Base-by-base conservation (phyloP, 1,140 invertebrate genomes). In the Thalassaphorura encarpata region DNA sequence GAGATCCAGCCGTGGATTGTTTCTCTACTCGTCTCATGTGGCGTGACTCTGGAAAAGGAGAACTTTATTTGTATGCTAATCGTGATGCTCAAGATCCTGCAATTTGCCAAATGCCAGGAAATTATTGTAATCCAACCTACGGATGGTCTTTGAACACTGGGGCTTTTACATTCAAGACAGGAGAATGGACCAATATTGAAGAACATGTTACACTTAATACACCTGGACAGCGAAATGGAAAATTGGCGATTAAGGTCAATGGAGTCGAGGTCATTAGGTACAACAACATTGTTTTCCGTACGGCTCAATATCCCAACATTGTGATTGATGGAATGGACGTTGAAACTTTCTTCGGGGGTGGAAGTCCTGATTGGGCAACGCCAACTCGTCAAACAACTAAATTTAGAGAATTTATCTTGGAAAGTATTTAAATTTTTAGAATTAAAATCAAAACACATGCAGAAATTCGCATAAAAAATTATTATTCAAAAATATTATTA, bases 11-110 rank as follows among this genome's bases (percentile, higher is more conserved):
- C 15, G 28, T 27, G 4, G 56, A 58, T 43, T 58, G 56, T 28
- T 58, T 58, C 36, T 58, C 56, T 3, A 58, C 51, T 1, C 5
- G 56, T 15, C 42, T 58, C 21, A 58, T 58, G 56, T 58, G 56
- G 56, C 18, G 56, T 39, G 51, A 53, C n/a, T n/a, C 48, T 39
- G 56, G 56, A 23, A 1, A 15, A 0, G 53, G 53, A 23, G 53
- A 54, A 39, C 18, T 54, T n/a, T 54, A 54, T 23, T 39, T 46
- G 19, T 48, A 48, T 21, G 53, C 51, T 3, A 52, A 52, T 28
- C 11, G 51, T 8, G 39, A 52, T 5, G 51, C 51, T 18, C 51
- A 54, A 23, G 40, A 54, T 33, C 43, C 40, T 2, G 26, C 18
- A 23, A 54, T 54, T 31, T 54, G 55, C 28, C 48, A 57, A 29